Evolutionary conservation across 1,140 invertebrate genomes (phyloP), one percentile per base, ranked within the genome.

Genomic region (Tetramorium simillimum): DNA sequence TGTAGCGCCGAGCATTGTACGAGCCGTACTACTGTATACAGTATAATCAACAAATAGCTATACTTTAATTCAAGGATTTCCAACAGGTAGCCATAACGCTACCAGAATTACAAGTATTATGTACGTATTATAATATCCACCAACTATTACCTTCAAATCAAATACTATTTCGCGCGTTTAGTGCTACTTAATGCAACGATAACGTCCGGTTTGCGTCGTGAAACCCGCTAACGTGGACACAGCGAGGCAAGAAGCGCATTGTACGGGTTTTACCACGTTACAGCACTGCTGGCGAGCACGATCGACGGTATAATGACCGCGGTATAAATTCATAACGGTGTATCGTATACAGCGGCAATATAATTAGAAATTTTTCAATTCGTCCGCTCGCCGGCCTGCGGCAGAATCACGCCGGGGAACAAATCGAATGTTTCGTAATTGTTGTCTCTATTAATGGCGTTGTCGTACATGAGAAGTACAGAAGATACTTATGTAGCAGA

Each of bases 301-400:
- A 43, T 24, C 67, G 51, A 43, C 49, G 77, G 53, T 84, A 84
- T 84, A 84, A 84, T 75, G 80, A 84, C 69, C 43, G 69, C 37
- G 80, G 80, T 75, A 84, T 84, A 84, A 84, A 84, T 84, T 84
- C 80, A 75, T 84, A 84, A 84, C 80, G 80, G 80, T 84, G 69
- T 60, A 73, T 84, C 69, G n/a, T 46, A 53, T 21, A 10, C 28
- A 14, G n/a, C 77, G 63, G 63, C 37, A 56, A 75, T 56, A 24
- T 84, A 84, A 84, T 84, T 84, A 84, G 80, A 84, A 60, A 84
- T 84, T 84, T 84, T 84, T 84, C 80, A 84, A 84, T 75, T 75
- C n/a, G 51, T 21, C 58, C 51, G 43, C 78, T 24, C 16, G 51
- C 3, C 21, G 37, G 40, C 78, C 56, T 49, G 33, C 40, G 60